Percentiles rank a stretch among this genome's conserved stretches.
phyloP scores from a whole-genome alignment of 2,888 invertebrate genomes.

The Drosophila trichaetosa region DNA sequence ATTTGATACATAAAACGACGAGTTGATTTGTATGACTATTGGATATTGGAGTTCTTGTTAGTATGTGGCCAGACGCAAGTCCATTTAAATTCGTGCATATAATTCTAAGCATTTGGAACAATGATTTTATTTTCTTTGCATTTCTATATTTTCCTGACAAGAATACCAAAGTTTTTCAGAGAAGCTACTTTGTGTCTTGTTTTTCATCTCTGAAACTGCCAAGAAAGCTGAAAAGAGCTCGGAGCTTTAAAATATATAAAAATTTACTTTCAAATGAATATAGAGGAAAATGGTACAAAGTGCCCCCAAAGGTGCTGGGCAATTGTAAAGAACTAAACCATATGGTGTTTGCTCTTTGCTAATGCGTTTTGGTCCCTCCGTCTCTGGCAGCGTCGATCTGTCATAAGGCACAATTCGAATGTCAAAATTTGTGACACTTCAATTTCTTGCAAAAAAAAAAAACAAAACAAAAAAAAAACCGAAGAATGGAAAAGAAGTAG shows the following conservation, averaged over 20 bases:
- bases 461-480: conserved; percentile 9
- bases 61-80: background rate
- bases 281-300: conserved; percentile 1
- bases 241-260: background rate
- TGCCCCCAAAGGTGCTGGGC: conserved; percentile 37
- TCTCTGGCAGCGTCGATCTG: conserved; percentile 66
- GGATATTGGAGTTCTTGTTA: background rate
- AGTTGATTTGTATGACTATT: background rate
- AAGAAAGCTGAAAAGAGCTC: background rate
- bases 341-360: conserved; percentile 59
- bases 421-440: conserved; percentile 85
- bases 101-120: background rate
- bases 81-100: background rate
- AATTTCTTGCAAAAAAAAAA: conserved; percentile 71
- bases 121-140: background rate
- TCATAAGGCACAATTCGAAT: conserved; percentile 82
- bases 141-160: background rate
- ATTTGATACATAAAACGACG: background rate
- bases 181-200: background rate
- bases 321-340: conserved; percentile 48
- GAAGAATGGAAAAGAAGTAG: conserved; percentile 22
- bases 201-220: background rate
- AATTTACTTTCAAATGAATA: background rate
- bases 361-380: conserved; percentile 55
- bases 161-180: background rate